phyloP scores from a whole-genome alignment of 2,888 invertebrate genomes.

The Ommatoiulus sabulosus region DNA sequence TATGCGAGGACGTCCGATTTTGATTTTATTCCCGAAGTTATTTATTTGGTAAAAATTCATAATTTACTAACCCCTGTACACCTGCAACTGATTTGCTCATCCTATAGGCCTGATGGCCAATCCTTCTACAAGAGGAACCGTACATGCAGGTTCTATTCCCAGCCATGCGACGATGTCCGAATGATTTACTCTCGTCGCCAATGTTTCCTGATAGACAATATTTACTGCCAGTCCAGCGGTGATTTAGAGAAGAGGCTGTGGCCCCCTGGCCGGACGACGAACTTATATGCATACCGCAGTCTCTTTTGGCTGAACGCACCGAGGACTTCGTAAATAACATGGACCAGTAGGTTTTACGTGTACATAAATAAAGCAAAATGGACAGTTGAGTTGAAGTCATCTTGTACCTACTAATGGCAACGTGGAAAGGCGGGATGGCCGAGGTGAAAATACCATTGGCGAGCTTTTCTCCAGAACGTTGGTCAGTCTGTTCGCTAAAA shows the following conservation, averaged over 20 bases:
- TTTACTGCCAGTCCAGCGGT: slow-evolving; percentile 37
- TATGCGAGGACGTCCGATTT: not conserved
- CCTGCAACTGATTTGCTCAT: not conserved
- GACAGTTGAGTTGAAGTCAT: slow-evolving; percentile 42
- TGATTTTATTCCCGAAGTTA: not conserved
- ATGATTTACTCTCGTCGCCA: slow-evolving; percentile 51
- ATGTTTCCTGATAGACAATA: slow-evolving; percentile 51
- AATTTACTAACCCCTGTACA: not conserved
- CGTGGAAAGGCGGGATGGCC: not conserved
- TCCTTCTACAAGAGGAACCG: not conserved
- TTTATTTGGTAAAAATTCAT: not conserved
- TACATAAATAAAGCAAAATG: slow-evolving; percentile 49
- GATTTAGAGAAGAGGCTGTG: slow-evolving; percentile 47
- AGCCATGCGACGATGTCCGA: slow-evolving; percentile 12
- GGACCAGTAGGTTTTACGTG: slow-evolving; percentile 44
- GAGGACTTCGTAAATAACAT: slow-evolving; percentile 48
- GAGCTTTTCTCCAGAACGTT: not conserved
- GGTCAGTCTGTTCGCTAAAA: not conserved
- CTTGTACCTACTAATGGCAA: slow-evolving; percentile 22
- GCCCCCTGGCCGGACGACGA: slow-evolving; percentile 45
- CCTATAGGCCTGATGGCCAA: not conserved
- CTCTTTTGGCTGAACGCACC: not conserved
- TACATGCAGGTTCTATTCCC: not conserved
- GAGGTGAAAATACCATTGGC: not conserved
- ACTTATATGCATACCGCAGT: not conserved